Evolutionary conservation across 2,797 vertebrate species (phyloP).

Genomic region (Rhabdophis nuchalis): DNA sequence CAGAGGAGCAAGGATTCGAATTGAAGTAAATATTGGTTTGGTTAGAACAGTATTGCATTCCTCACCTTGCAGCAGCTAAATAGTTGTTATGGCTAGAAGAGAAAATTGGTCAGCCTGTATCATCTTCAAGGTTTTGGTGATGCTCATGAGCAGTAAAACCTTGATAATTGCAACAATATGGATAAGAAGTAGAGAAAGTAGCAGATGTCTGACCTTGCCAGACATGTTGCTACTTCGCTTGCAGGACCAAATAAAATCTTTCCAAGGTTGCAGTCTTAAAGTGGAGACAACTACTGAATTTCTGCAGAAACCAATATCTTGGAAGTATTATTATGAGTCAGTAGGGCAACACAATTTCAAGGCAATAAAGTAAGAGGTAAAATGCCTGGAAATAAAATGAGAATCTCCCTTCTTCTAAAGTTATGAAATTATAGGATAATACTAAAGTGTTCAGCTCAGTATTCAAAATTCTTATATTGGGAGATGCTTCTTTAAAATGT

Average conservation of each 20-base stretch:
- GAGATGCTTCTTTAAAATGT: not conserved
- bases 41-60: not conserved
- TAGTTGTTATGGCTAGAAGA: constrained; percentile 85
- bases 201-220: constrained; percentile 78
- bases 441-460: not conserved
- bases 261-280: constrained; percentile 74
- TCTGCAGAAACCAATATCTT: constrained; percentile 21
- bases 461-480: not conserved
- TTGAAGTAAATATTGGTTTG: not conserved
- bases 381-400: not conserved
- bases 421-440: not conserved
- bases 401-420: not conserved
- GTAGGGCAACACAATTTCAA: not conserved
- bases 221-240: constrained; percentile 63
- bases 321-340: not conserved
- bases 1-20: not conserved
- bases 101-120: constrained; percentile 81
- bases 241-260: constrained; percentile 55
- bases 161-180: constrained; percentile 79
- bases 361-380: not conserved
- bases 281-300: constrained; percentile 32
- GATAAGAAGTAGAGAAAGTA: constrained; percentile 77
- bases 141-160: constrained; percentile 82
- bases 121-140: constrained; percentile 82
- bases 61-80: constrained; percentile 42